A percentile compares a stretch with the other conserved stretches of the same genome.
Evolutionary conservation across 1,140 invertebrate species (phyloP).

Genomic region (Bombus pascuorum): DNA sequence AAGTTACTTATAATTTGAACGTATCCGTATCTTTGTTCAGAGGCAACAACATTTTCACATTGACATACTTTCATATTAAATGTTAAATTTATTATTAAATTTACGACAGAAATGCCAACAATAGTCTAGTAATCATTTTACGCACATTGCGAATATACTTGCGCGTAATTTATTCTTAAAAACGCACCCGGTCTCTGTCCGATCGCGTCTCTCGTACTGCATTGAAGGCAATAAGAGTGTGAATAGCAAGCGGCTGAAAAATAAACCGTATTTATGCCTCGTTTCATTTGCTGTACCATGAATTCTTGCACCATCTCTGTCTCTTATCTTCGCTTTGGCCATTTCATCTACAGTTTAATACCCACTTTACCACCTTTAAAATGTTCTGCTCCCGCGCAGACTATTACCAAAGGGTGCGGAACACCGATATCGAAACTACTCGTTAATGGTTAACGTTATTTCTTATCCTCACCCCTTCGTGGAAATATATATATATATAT

Average conservation of each 20-base stretch:
- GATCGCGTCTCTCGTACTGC: not conserved
- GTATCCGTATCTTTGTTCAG: not conserved
- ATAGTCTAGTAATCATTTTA: not conserved
- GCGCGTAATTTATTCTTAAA: not conserved
- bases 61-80: not conserved
- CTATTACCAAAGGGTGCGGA: slow-evolving; percentile 5
- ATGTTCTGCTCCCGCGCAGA: not conserved
- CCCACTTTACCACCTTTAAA: slow-evolving; percentile 15
- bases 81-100: not conserved
- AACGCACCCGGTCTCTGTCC: not conserved
- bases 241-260: slow-evolving; percentile 23
- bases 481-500: not conserved
- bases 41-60: not conserved
- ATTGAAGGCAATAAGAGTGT: slow-evolving; percentile 19
- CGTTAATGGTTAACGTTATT: slow-evolving; percentile 37
- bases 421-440: slow-evolving; percentile 36
- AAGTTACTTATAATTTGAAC: not conserved
- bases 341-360: slow-evolving; percentile 41
- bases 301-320: not conserved
- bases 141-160: not conserved
- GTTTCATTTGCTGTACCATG: slow-evolving; percentile 13
- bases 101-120: not conserved
- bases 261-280: slow-evolving; percentile 31
- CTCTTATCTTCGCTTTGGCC: slow-evolving; percentile 26
- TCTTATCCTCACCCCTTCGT: too few species aligned